Conservation (phyloP, 2,113 vertebrate species). For the Pelodiscus sinensis region DNA sequence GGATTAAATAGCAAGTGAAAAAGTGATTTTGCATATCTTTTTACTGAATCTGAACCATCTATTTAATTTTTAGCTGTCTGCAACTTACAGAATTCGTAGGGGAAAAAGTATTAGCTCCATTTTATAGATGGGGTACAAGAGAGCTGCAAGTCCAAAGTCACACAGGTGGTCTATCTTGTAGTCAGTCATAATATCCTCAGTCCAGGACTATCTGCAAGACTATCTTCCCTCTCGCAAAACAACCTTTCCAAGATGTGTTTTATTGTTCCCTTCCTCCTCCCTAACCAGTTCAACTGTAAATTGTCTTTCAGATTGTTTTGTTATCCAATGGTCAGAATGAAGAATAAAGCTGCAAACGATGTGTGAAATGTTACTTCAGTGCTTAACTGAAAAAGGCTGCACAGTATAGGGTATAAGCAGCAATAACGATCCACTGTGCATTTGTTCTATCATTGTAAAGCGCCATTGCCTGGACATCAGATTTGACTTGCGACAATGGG, state of each 20-base stretch:
- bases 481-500: not conserved
- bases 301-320: not conserved
- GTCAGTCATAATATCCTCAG: not conserved
- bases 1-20: not conserved
- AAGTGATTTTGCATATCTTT: not conserved
- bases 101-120: not conserved
- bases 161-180: not conserved
- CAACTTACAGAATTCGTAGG: not conserved
- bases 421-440: not conserved
- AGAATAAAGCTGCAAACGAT: not conserved
- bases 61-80: not conserved
- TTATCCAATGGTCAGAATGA: constrained; percentile 7
- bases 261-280: not conserved
- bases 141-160: not conserved
- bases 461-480: not conserved
- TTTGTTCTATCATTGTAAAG: not conserved
- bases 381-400: not conserved
- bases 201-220: not conserved
- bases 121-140: not conserved
- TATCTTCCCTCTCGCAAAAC: not conserved
- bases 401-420: not conserved
- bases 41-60: not conserved
- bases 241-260: not conserved
- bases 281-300: not conserved
- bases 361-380: not conserved